phyloP scores from a whole-genome alignment of 2,888 invertebrate genomes.

The Drosophila maculinotata region DNA sequence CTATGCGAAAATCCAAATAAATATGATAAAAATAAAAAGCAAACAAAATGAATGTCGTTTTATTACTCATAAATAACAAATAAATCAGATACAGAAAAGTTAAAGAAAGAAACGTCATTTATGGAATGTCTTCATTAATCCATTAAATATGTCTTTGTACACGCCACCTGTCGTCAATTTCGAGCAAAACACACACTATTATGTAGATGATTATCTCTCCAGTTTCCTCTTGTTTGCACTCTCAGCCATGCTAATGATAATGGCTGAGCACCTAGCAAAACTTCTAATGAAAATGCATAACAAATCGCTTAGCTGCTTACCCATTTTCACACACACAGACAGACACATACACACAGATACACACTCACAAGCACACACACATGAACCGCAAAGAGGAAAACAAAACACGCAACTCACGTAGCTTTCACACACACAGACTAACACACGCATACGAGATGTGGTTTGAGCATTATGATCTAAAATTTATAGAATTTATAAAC shows the following conservation, averaged over 20 bases:
- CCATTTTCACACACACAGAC: slow-evolving; percentile 41
- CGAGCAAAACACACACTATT: slow-evolving; percentile 31
- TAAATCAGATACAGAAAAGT: neutral
- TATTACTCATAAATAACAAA: slow-evolving; percentile 1
- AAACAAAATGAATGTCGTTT: slow-evolving; percentile 31
- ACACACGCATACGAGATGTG: slow-evolving; percentile 25
- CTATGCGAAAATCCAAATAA: slow-evolving; percentile 77
- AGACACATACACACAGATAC: slow-evolving; percentile 9
- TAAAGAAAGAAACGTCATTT: too few species aligned
- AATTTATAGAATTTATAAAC: slow-evolving; percentile 79
- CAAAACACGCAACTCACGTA: slow-evolving; percentile 51
- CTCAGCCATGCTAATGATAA: slow-evolving; percentile 59
- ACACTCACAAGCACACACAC: slow-evolving; percentile 16
- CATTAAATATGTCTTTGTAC: too few species aligned
- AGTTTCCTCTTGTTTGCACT: slow-evolving; percentile 17
- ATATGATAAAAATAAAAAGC: slow-evolving; percentile 54
- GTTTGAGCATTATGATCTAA: slow-evolving; percentile 72
- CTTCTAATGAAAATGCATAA: slow-evolving; percentile 75
- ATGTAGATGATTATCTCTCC: slow-evolving; percentile 13
- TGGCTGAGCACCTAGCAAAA: slow-evolving; percentile 45
- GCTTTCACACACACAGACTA: slow-evolving; percentile 35
- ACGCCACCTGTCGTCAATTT: slow-evolving; percentile 10
- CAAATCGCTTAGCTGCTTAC: slow-evolving; percentile 58
- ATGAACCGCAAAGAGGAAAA: slow-evolving; percentile 42
- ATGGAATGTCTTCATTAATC: too few species aligned